A percentile compares a stretch with the other conserved stretches of the same genome.
These are phyloP conservation scores for Clavelina lepadiformis DNA, from an alignment of 23 tunicate genomes.

Conservation along the genomic window DNA sequence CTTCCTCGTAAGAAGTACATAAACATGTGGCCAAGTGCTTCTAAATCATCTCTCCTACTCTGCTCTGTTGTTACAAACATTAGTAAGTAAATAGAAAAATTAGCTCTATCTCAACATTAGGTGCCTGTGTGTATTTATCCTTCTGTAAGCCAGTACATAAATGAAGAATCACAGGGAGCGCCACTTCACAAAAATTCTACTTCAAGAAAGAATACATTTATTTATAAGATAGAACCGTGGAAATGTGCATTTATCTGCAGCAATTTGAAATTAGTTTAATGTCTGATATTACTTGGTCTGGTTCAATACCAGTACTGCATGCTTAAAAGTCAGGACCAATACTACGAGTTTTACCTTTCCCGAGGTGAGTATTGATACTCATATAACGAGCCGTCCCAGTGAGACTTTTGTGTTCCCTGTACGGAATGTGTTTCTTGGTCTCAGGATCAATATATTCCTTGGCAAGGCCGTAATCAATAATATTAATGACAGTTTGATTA, in stretches of 20 bases:
- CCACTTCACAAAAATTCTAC: too few relatives aligned
- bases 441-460: conserved; percentile 99
- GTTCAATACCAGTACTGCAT: too few relatives aligned
- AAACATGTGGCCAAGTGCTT: conserved; percentile 99
- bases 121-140: too few relatives aligned
- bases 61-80: conserved; percentile 52
- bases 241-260: too few relatives aligned
- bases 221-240: too few relatives aligned
- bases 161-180: too few relatives aligned
- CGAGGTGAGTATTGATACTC: conserved; percentile 99
- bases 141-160: too few relatives aligned
- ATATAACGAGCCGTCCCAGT: conserved; percentile 99
- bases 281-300: too few relatives aligned
- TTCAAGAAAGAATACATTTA: too few relatives aligned
- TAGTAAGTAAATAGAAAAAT: neutral
- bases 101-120: too few relatives aligned
- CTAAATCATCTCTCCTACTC: conserved; percentile 98
- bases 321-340: too few relatives aligned
- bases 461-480: conserved; percentile 97
- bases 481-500: conserved; percentile 62
- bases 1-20: conserved; percentile 98
- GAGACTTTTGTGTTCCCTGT: conserved; percentile 97
- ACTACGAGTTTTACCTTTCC: conserved; percentile 99
- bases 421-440: conserved; percentile 98
- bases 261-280: too few relatives aligned